These are phyloP conservation scores for Bufo gargarizans DNA, from an alignment of 2,113 vertebrate species.

Conservation along the genomic window DNA sequence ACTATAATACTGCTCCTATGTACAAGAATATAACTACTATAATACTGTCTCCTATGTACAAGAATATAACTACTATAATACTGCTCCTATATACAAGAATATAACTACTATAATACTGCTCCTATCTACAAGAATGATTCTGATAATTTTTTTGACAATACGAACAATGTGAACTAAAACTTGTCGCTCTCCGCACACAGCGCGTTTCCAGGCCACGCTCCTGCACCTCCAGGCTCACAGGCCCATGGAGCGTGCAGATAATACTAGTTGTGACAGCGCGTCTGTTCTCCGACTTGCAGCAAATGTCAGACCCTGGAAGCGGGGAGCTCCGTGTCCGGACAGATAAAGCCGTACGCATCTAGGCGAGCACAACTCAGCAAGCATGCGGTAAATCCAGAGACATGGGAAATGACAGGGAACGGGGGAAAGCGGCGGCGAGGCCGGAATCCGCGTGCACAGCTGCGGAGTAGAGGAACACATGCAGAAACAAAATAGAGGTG, in stretches of 20 bases:
- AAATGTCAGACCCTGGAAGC: constrained; percentile 12
- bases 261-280: constrained; percentile 5
- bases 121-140: neutral
- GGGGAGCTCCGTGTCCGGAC: neutral
- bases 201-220: neutral
- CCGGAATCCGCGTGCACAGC: neutral
- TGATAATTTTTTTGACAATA: neutral
- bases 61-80: constrained; percentile 5
- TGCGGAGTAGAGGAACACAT: neutral
- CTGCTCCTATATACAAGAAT: neutral
- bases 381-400: neutral
- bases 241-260: neutral
- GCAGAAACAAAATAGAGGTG: neutral
- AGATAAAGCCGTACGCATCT: neutral
- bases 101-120: constrained; percentile 1
- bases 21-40: neutral
- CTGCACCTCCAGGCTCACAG: neutral
- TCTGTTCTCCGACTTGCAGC: neutral
- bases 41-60: neutral
- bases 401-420: constrained; percentile 8
- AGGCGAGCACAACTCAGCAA: neutral
- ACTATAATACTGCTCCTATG: neutral
- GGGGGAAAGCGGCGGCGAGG: neutral
- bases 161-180: neutral
- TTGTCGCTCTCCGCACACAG: neutral